phyloP scores from a whole-genome alignment of 1,140 invertebrate genomes.

The Magallana angulata region DNA sequence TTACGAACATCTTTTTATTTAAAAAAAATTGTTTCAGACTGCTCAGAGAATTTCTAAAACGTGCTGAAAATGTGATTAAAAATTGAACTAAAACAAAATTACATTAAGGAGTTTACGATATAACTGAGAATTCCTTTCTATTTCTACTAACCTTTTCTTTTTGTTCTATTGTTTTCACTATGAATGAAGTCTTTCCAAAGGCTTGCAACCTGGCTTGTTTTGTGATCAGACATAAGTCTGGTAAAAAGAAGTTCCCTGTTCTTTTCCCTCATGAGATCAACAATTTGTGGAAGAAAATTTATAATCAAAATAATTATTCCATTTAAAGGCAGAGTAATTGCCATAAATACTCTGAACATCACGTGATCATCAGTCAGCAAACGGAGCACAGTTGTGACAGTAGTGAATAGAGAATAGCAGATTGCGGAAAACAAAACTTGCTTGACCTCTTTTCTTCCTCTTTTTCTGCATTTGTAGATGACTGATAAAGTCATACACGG shows the following conservation, averaged over 20 bases:
- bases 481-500: slow-evolving; percentile 19
- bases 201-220: background rate
- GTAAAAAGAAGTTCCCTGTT: slow-evolving; percentile 17
- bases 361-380: slow-evolving; percentile 13
- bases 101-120: background rate
- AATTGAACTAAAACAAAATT: too few relatives aligned
- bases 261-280: slow-evolving; percentile 36
- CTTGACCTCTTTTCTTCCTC: background rate
- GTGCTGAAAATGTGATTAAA: too few relatives aligned
- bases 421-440: slow-evolving; percentile 28
- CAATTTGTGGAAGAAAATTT: slow-evolving; percentile 32
- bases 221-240: slow-evolving; percentile 6
- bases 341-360: background rate
- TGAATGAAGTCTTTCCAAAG: slow-evolving; percentile 4
- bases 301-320: slow-evolving; percentile 19
- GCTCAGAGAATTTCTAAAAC: too few relatives aligned
- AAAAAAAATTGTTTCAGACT: too few relatives aligned
- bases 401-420: background rate
- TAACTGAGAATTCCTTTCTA: background rate
- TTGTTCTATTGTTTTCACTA: background rate
- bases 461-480: background rate
- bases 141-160: too few relatives aligned
- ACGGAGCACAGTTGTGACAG: background rate
- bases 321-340: slow-evolving; percentile 11
- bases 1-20: too few relatives aligned